Percentiles rank a stretch among this genome's conserved stretches.
Evolutionary conservation across 1,140 invertebrate species (phyloP).

Genomic region (Bathynomus jamesi): DNA sequence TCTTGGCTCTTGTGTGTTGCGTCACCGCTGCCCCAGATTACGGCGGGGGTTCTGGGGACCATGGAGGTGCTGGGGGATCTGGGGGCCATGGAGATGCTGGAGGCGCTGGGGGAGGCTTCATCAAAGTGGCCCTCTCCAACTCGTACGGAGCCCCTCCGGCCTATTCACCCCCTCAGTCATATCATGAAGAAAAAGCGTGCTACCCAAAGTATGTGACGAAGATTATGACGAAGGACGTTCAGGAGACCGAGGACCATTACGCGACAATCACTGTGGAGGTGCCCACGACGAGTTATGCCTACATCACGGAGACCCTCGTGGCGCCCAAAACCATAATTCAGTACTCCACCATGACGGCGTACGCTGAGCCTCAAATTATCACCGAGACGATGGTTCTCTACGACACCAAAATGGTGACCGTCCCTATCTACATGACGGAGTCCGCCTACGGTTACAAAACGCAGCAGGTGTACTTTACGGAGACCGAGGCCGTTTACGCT

Average conservation of each 20-base stretch:
- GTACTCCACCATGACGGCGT: slow-evolving; percentile 35
- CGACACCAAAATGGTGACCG: slow-evolving; percentile 33
- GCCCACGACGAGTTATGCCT: slow-evolving; percentile 30
- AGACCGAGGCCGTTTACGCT: slow-evolving; percentile 27
- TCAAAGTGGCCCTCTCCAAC: slow-evolving; percentile 28
- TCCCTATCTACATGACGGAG: slow-evolving; percentile 32
- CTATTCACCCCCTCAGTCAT: slow-evolving; percentile 10
- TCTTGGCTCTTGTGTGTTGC: slow-evolving; percentile 23
- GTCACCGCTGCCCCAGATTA: slow-evolving; percentile 21
- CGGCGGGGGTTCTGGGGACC: neutral
- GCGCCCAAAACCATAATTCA: slow-evolving; percentile 35
- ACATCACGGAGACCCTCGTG: slow-evolving; percentile 35
- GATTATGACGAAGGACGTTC: slow-evolving; percentile 35
- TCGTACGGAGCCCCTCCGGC: slow-evolving; percentile 25
- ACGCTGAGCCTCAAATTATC: slow-evolving; percentile 30
- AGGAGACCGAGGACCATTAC: slow-evolving; percentile 28
- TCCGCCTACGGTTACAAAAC: slow-evolving; percentile 33
- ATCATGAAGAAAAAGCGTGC: slow-evolving; percentile 25
- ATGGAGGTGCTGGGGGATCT: neutral
- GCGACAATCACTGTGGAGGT: slow-evolving; percentile 20
- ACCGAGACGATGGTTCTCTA: slow-evolving; percentile 33
- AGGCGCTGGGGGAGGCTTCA: slow-evolving; percentile 25
- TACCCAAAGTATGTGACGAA: slow-evolving; percentile 35
- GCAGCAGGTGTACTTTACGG: slow-evolving; percentile 33
- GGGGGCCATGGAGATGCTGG: neutral